Evolutionary conservation across 2,888 invertebrate genomes (phyloP), one percentile per base, ranked within the genome.

Genomic region (Sclerodermus sp.): DNA sequence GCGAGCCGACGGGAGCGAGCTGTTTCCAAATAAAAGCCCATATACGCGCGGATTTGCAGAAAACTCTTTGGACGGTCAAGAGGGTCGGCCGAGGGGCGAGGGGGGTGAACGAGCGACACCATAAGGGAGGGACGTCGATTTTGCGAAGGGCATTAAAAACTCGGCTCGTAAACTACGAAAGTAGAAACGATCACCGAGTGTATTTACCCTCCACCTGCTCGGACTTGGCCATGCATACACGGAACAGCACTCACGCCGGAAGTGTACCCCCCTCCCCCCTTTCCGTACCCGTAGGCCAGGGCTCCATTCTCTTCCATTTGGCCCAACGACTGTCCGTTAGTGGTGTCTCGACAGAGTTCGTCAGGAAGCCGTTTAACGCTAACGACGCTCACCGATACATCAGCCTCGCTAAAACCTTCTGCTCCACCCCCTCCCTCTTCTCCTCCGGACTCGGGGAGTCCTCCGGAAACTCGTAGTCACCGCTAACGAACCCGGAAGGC

Each of bases 161-260:
- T 23, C 23, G 23, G 8, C 4, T 13, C 38, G n/a, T 5, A 38
- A 38, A 14, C 34, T 6, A 14, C 9, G 38, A 38, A 38, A 9
- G 38, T 13, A 14, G 14, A 14, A 16, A 38, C 16, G 34, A 34
- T 34, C 4, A 12, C 34, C 6, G 50, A 55, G 52, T 43, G 52
- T 57, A 52, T 63, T 63, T 62, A 57, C 58, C 55, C 62, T 68
- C 63, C 65, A 68, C 68, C 70, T 65, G 64, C 68, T 12, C 8
- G 65, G 66, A 73, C 72, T 72, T 70, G 62, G 65, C 64, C 66
- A 66, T 66, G 67, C 69, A 66, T 71, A 73, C 73, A 73, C 65
- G 73, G 63, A 73, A 73, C 67, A 71, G 68, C 74, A 73, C 73
- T 73, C 67, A 61, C 51, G 57, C 57, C 55, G 59, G 53, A 55